Evolutionary conservation across 2,113 vertebrate species (phyloP).

Genomic region (Galeopterus variegatus): DNA sequence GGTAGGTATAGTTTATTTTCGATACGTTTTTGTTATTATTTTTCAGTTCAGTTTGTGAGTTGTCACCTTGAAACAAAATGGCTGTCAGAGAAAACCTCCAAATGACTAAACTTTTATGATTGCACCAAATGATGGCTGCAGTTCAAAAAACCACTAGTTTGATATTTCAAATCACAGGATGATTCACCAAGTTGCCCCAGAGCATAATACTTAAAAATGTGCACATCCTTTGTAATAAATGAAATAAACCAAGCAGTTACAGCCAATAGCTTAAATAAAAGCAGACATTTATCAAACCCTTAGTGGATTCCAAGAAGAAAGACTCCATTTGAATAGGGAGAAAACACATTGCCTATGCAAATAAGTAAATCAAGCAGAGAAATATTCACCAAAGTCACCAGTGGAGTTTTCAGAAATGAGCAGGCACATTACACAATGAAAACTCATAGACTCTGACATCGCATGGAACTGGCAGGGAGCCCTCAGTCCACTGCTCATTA

Average conservation of each 20-base stretch:
- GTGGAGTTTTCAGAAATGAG: background rate
- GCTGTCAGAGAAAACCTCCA: background rate
- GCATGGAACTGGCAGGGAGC: background rate
- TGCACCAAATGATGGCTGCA: background rate
- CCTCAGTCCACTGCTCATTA: rapidly evolving
- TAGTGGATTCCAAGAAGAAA: background rate
- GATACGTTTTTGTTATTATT: background rate
- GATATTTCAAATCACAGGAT: background rate
- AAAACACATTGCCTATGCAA: background rate
- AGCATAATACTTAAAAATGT: background rate
- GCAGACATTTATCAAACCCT: background rate
- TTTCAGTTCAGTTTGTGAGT: background rate
- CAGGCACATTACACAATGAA: rapidly evolving
- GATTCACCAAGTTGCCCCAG: background rate
- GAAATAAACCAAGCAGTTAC: background rate
- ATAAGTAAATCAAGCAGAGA: background rate
- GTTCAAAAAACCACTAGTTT: background rate
- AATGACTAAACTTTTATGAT: background rate
- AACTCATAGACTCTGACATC: rapidly evolving
- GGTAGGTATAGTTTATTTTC: background rate
- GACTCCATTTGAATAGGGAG: background rate
- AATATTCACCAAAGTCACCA: background rate
- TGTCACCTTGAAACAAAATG: conserved; percentile 34
- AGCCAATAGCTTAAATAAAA: conserved; percentile 17
- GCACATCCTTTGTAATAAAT: background rate